Conservation (phyloP, 1,140 invertebrate genomes). For the Ericerus pela region DNA sequence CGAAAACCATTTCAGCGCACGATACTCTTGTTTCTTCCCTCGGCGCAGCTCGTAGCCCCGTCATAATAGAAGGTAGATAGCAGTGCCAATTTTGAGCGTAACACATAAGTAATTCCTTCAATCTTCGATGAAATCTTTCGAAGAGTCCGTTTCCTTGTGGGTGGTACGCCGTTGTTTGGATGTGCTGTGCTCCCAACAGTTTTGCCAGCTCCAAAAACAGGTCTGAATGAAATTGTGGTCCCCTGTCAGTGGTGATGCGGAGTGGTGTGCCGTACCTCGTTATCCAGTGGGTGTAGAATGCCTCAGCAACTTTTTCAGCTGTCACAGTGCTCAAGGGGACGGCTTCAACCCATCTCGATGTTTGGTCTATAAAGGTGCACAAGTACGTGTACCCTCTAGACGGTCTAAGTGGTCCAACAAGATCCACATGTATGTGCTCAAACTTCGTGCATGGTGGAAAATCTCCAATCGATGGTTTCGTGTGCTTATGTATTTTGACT, state of each 20-base stretch:
- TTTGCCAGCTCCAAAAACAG: neutral
- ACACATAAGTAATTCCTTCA: constrained; percentile 29
- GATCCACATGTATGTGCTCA: constrained; percentile 31
- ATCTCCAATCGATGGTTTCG: neutral
- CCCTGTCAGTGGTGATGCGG: constrained; percentile 26
- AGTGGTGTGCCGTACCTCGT: constrained; percentile 26
- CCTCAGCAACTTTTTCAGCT: constrained; percentile 26
- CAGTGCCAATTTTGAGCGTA: no score
- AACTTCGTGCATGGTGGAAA: neutral
- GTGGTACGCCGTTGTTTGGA: constrained; percentile 29
- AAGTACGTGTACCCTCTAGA: constrained; percentile 22
- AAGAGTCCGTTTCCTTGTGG: constrained; percentile 27
- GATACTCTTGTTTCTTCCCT: no score
- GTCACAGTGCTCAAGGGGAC: constrained; percentile 21
- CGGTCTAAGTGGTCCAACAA: constrained; percentile 28
- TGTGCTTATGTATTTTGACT: neutral
- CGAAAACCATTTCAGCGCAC: no score
- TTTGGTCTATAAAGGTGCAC: constrained; percentile 27
- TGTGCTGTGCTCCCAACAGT: neutral
- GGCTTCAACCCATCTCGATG: constrained; percentile 29
- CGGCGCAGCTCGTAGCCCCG: no score
- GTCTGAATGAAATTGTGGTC: constrained; percentile 27
- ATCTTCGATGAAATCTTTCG: constrained; percentile 25
- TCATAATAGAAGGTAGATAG: no score
- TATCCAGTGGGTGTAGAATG: constrained; percentile 20